Evolutionary conservation across 2,888 invertebrate species (phyloP).

Genomic region (Pseudococcus longispinus): DNA sequence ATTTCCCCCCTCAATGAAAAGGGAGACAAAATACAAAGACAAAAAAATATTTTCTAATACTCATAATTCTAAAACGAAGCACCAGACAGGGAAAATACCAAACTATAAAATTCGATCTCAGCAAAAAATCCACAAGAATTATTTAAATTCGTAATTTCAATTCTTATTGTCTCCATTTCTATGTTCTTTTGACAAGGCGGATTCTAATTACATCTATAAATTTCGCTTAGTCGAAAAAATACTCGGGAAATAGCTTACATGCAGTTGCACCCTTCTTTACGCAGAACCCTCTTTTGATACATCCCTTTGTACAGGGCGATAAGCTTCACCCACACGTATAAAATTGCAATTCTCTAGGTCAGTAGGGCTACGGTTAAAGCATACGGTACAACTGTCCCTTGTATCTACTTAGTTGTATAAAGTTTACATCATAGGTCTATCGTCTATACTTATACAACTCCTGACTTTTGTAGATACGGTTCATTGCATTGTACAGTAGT

Average conservation of each 20-base stretch:
- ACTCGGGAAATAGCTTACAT: background rate
- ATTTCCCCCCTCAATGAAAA: too few species aligned
- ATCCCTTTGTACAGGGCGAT: background rate
- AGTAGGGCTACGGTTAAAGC: background rate
- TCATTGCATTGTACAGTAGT: background rate
- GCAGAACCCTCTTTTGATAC: background rate
- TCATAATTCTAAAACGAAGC: too few species aligned
- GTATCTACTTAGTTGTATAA: background rate
- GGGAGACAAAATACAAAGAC: too few species aligned
- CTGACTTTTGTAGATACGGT: background rate
- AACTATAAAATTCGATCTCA: background rate
- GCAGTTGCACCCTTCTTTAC: background rate
- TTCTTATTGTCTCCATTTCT: background rate
- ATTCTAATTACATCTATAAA: constrained; percentile 1
- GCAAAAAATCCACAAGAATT: background rate
- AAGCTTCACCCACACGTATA: constrained; percentile 14
- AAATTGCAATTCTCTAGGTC: constrained; percentile 36
- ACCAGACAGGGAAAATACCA: too few species aligned
- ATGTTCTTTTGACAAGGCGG: background rate
- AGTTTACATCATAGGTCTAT: background rate
- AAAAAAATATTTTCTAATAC: too few species aligned
- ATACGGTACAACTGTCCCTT: background rate
- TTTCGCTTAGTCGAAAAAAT: background rate
- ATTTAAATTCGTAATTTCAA: background rate
- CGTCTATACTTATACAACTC: background rate